phyloP scores from a whole-genome alignment of 2,888 invertebrate species.

The Bibio marci region DNA sequence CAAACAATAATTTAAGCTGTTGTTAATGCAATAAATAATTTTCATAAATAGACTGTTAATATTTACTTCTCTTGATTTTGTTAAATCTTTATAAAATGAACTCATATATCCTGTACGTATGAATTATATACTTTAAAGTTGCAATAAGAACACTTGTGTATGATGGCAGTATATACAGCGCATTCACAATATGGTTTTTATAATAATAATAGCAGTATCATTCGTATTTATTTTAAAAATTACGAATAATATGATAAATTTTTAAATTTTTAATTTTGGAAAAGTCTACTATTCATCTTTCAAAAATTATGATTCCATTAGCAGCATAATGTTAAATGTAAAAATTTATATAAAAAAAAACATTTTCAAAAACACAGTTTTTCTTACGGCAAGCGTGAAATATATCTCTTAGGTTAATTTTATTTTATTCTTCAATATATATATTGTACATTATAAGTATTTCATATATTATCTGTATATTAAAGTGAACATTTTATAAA shows the following conservation, averaged over 20 bases:
- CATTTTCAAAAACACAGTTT: no score
- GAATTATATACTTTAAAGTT: background rate
- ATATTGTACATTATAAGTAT: background rate
- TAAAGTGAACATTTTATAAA: no score
- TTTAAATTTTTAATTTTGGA: no score
- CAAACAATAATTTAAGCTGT: conserved; percentile 6
- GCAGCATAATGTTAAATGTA: no score
- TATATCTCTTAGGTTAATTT: no score
- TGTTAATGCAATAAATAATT: conserved; percentile 11
- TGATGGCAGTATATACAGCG: background rate
- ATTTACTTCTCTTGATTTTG: conserved; percentile 9
- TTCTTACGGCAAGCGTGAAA: no score
- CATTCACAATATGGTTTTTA: background rate
- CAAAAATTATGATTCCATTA: no score
- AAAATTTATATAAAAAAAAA: no score
- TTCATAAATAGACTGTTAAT: conserved; percentile 11
- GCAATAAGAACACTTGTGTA: background rate
- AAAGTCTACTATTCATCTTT: no score
- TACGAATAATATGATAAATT: no score
- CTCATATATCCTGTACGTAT: background rate
- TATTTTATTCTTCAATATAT: no score
- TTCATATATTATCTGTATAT: background rate
- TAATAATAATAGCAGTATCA: background rate
- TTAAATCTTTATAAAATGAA: background rate
- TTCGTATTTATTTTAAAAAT: no score